A percentile compares a stretch with the other conserved stretches of the same genome.
Evolutionary conservation across 2,797 vertebrate genomes (phyloP).

Genomic region (Knipowitschia caucasica): DNA sequence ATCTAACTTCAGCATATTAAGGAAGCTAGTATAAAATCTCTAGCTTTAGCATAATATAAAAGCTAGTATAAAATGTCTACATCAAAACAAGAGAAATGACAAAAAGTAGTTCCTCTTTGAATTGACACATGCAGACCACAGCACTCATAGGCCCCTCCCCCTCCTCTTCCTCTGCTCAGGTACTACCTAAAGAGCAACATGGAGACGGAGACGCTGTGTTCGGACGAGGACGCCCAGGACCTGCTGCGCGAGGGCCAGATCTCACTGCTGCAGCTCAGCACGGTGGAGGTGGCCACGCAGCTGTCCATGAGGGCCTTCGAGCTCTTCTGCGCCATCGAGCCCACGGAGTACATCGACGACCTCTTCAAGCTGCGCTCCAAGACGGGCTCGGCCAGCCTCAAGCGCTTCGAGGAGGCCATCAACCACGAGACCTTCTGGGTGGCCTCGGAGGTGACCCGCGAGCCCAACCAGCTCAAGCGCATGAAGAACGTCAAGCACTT

Average conservation of each 20-base stretch:
- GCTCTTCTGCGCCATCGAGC: slow-evolving; percentile 95
- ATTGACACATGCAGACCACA: no score
- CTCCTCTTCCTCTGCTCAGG: slow-evolving; percentile 53
- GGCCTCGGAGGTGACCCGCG: slow-evolving; percentile 90
- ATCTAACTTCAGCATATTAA: no score
- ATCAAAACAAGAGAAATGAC: no score
- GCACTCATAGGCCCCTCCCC: neutral
- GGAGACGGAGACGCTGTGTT: slow-evolving; percentile 98
- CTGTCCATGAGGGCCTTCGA: slow-evolving; percentile 97
- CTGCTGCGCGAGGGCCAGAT: slow-evolving; percentile 92
- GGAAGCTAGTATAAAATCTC: no score
- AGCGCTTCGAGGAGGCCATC: slow-evolving; percentile 96
- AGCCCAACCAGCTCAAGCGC: slow-evolving; percentile 95
- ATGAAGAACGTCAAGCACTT: slow-evolving; percentile 99
- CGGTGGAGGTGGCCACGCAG: slow-evolving; percentile 93
- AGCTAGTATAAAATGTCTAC: no score
- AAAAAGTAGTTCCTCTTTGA: no score
- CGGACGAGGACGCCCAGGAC: slow-evolving; percentile 97
- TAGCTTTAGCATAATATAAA: no score
- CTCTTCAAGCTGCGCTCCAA: slow-evolving; percentile 89
- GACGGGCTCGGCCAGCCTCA: slow-evolving; percentile 86
- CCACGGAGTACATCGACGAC: slow-evolving; percentile 97
- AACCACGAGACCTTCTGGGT: slow-evolving; percentile 99
- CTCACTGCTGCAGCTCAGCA: slow-evolving; percentile 92
- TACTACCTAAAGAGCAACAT: slow-evolving; percentile 99